Evolutionary conservation across 2,113 vertebrate species (phyloP), one percentile per base, ranked within the genome.

Genomic region (Hippocampus barbouri): DNA sequence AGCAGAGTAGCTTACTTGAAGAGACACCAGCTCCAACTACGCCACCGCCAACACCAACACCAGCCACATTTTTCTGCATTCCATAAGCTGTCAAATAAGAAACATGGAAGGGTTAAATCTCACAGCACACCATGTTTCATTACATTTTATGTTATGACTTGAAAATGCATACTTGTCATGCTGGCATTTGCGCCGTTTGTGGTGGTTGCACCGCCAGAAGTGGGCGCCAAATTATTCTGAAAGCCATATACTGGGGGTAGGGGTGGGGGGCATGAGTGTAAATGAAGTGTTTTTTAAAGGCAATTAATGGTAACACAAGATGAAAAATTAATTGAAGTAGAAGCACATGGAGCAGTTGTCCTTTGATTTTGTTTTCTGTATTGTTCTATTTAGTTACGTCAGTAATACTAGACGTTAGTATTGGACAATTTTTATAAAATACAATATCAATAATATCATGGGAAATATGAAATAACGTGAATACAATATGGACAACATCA

Each of bases 241-340:
- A 91, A 89, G 59, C 89, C 89, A 5, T 91, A 91, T 78, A 91
- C 89, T 91, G 71, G 27, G 72, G n/a, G n/a, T n/a, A n/a, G 71
- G 27, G 70, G 15, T 10, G 8, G 11, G 7, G 25, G 12, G 2
- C 23, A 14, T 41, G 3, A 1, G 38, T 41, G 2, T 51, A 16
- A 51, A 6, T 18, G 7, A 4, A 20, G 15, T 49, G 15, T 2
- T 14, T 15, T 3, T 45, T 45, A 16, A 30, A 30, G n/a, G 23
- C 23, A 61, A 60, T 8, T 10, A 30, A n/a, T 60, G 12, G 23
- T 25, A 10, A 43, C 41, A 41, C 40, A 41, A 53, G 2, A 21
- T 53, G 34, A 38, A 38, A 38, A 38, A 38, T 38, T 5, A 38
- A 38, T 38, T 38, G 6, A 38, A 38, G 1, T 6, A 38, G 34